Base-by-base conservation (phyloP, 1,140 invertebrate genomes). In the Atta colombica region DNA sequence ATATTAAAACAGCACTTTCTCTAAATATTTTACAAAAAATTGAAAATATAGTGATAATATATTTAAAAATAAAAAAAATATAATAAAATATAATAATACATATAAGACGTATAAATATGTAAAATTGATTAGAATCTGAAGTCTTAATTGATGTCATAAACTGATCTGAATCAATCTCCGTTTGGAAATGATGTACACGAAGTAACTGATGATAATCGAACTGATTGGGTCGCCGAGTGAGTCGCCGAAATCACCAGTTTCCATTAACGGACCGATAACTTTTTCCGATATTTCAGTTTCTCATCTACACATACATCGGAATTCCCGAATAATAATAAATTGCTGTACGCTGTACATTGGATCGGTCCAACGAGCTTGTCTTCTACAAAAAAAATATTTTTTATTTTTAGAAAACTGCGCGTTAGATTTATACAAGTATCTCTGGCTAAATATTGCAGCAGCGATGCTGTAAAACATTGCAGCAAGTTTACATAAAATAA, bases 121-220 rank as follows among this genome's bases (percentile, higher is more conserved):
- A 55, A 51, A 69, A 90, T 87, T 81, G 80, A 90, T 80, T 90
- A 87, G 80, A 86, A 89, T 92, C 74, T 77, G 35, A 65, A 21
- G 78, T 84, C 88, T 89, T 91, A 92, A 93, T 93, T 91, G 85
- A 87, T 68, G n/a, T 60, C 84, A 89, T 86, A 66, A 82, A 91
- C 78, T 63, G 31, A 14, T 51, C 80, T 72, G 87, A 66, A 61
- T 89, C 91, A 93, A 94, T 93, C 91, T 94, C 92, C 93, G 93
- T 60, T 92, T 86, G 77, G 91, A 85, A 93, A 93, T 93, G 91
- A 87, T 78, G 61, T 92, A 74, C 88, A 85, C 77, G 68, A 84
- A 69, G 77, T 78, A 87, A 69, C 60, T 45, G 66, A 77, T 80
- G 86, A 85, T 91, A 91, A 91, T 85, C 84, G 60, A 89, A 18